phyloP scores from a whole-genome alignment of 2,113 vertebrate genomes.

The Lepisosteus osseus region DNA sequence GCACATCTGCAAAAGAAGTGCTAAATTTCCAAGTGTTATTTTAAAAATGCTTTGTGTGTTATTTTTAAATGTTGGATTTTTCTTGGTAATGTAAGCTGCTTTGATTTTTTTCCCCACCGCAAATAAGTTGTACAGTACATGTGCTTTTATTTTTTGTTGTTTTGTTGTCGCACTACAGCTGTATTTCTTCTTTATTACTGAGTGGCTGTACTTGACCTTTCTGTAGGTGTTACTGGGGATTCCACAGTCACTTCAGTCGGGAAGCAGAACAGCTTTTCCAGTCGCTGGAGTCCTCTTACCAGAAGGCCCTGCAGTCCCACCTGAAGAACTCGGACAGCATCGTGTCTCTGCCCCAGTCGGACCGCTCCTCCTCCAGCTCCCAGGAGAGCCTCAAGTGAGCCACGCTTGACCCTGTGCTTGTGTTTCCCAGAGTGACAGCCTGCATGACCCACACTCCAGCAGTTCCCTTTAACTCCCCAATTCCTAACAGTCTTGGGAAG shows the following conservation, averaged over 20 bases:
- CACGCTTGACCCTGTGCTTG: too few species aligned
- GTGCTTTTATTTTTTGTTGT: not conserved
- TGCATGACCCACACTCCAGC: too few species aligned
- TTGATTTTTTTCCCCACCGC: too few species aligned
- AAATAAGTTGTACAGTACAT: not conserved
- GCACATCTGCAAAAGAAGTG: too few species aligned
- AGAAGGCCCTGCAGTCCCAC: constrained; percentile 93
- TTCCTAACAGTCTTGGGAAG: too few species aligned
- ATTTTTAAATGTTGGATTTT: too few species aligned
- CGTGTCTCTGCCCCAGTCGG: constrained; percentile 89
- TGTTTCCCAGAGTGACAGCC: too few species aligned
- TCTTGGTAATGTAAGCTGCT: too few species aligned
- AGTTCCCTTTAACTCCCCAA: too few species aligned
- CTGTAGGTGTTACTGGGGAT: constrained; percentile 92
- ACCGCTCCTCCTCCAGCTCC: constrained; percentile 94
- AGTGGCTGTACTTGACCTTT: not conserved
- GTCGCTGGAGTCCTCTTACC: constrained; percentile 88
- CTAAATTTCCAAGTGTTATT: too few species aligned
- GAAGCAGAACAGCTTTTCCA: constrained; percentile 95
- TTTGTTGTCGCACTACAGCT: not conserved
- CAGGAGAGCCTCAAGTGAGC: constrained; percentile 98
- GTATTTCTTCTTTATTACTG: not conserved
- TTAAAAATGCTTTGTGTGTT: too few species aligned
- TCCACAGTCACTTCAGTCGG: constrained; percentile 89
- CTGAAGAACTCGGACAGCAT: constrained; percentile 95